Evolutionary conservation across 1,140 invertebrate species (phyloP), one percentile per base, ranked within the genome.

Genomic region (Rhynchophorus ferrugineus): DNA sequence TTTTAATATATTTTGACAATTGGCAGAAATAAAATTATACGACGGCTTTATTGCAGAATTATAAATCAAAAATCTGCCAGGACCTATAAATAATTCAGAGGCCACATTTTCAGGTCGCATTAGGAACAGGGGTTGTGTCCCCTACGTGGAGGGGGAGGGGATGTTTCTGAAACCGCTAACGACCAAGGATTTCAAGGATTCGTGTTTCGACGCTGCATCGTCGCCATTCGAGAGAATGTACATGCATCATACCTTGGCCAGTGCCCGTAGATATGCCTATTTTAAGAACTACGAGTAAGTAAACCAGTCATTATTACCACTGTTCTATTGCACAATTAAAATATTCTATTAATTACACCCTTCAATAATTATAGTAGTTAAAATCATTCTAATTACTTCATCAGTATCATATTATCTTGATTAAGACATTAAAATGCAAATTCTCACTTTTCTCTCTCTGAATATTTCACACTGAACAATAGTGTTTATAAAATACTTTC

Each of bases 171-270:
- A 76, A 57, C 73, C 73, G 1, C 71, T 80, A 47, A 41, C 35
- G 2, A 41, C 50, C 8, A 47, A 52, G 35, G 43, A 11, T 1
- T 65, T 51, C 44, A 71, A 61, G 14, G 58, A 61, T 33, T 58
- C 52, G 2, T 74, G 74, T 70, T 54, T 62, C 35, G 50, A 60
- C 9, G 58, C 68, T 13, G 58, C 72, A 6, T 33, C n/a, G 39
- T 34, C 22, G 8, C 44, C 44, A 17, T 73, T 73, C 19, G 71
- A 77, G 20, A 66, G 80, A n/a, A 66, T 82, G 17, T 79, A 71
- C 61, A 75, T 75, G 18, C 80, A 82, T 57, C 79, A 82, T 53
- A 83, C 80, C 0, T 69, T 82, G 51, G 68, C 67, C 66, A 79
- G 61, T 64, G 78, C 71, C 52, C 75, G 67, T 60, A 72, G 66